Evolutionary conservation across 2,113 vertebrate genomes (phyloP), one percentile per base, ranked within the genome.

Genomic region (Glaucomys volans): DNA sequence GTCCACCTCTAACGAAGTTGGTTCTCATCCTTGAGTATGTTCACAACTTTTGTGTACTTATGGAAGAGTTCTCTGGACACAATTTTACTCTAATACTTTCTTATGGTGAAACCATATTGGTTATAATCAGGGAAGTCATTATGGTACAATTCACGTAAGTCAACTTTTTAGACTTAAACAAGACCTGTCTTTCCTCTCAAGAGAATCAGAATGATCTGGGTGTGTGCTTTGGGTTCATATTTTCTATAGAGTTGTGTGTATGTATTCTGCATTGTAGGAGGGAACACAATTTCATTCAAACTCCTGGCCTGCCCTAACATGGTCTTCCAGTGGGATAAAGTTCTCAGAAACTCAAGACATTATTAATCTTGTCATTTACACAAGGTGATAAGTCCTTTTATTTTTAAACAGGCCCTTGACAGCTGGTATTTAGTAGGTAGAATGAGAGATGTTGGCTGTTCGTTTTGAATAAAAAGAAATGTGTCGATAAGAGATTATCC

Each of bases 351-450:
- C 54, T 26, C 83, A 98, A 50, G 54, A 16, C 37, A 79, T 81
- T 92, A 87, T 95, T 92, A 75, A 35, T 93, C 96, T 97, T 97
- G 90, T 97, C 76, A 35, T 97, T 96, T 97, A 94, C 95, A 95
- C 42, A 76, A 88, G 96, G 94, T 2, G 87, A 81, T 97, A 96
- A 96, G 94, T 91, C 96, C 96, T 97, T 97, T 95, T 85, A 94
- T 87, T 95, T 97, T 97, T 95, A 95, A 95, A 94, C 62, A 94
- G 91, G 82, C 87, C 90, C 86, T 96, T 93, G 95, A 57, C n/a
- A 66, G 64, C 93, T 97, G 35, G 1, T 40, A 35, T 95, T 97
- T 97, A 97, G 96, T 95, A 64, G 85, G 95, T 94, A 85, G 26
- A 85, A 76, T 80, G 76, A 98, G 91, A 86, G 76, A 93, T 1